Base-by-base conservation (phyloP, 2,113 vertebrate species). In the Amphiprion percula region DNA sequence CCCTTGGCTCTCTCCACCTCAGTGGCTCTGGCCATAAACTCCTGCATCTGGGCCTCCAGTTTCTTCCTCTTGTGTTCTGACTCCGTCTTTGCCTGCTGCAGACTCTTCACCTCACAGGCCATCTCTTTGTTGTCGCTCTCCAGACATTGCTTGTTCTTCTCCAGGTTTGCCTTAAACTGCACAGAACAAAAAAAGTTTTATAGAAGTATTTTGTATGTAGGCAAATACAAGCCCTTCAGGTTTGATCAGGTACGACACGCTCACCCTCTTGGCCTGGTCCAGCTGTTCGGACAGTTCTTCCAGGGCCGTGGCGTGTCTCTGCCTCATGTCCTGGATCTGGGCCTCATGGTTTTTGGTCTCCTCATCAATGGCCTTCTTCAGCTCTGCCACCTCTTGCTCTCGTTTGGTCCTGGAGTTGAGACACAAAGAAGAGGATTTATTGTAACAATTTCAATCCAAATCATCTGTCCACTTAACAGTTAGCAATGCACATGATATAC, bases 361-460 rank as follows among this genome's bases (percentile, higher is more conserved):
- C 24, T 99, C 98, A 66, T 99, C 98, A 1, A 99, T 97, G 44
- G 96, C 96, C 88, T 99, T 99, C 93, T 99, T 99, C 79, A 99
- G 93, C 61, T 99, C 98, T 11, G 97, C 95, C 78, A 99, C 98
- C 88, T 99, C 98, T 86, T 97, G 97, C 78, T 99, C 98, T 28
- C 98, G 94, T 74, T 99, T 99, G 55, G 96, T 96, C 90, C 98
- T 99, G 78, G 0, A 87, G 33, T 62, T n/a, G 23, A 14, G 39
- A 56, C 10, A 80, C 9, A 23, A 17, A 0, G 12, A 2, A 62
- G 23, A 47, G 10, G 39, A 41, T 41, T 12, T 41, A 41, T 41
- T 41, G 39, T 41, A 10, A 41, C 30, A 12, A 39, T n/a, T 60
- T 9, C 39, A 68, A 54, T 54, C 4, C 30, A 2, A 11, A 16